Evolutionary conservation across 2,113 vertebrate genomes (phyloP).

Genomic region (Chaetodon trifascialis): DNA sequence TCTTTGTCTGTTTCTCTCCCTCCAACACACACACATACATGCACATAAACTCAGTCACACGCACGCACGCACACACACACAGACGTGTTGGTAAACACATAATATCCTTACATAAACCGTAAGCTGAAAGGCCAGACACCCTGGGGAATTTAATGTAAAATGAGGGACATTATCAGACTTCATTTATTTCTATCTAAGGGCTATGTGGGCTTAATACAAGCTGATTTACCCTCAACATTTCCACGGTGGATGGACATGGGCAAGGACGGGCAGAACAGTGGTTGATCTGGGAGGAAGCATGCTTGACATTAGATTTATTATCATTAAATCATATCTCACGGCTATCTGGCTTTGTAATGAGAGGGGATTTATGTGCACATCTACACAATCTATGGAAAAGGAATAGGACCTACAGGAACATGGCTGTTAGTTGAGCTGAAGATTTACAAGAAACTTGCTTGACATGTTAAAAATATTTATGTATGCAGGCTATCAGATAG

Average conservation of each 20-base stretch:
- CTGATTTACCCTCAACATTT: slow-evolving; percentile 60
- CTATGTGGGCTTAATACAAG: slow-evolving; percentile 65
- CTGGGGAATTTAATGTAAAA: slow-evolving; percentile 58
- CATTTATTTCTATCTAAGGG: slow-evolving; percentile 73
- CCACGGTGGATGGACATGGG: slow-evolving; percentile 48
- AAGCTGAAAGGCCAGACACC: slow-evolving; percentile 63
- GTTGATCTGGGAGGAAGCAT: slow-evolving; percentile 56
- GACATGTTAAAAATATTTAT: slow-evolving; percentile 40
- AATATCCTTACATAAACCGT: slow-evolving; percentile 60
- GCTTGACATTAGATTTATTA: slow-evolving; percentile 71
- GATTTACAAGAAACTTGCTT: slow-evolving; percentile 33
- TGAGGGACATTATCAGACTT: slow-evolving; percentile 72
- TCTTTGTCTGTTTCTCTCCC: background rate
- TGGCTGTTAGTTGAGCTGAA: slow-evolving; percentile 22
- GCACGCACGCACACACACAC: slow-evolving; percentile 7
- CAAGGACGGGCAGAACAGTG: slow-evolving; percentile 49
- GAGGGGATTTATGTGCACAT: slow-evolving; percentile 59
- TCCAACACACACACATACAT: background rate
- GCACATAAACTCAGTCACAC: background rate
- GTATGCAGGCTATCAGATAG: slow-evolving; percentile 14
- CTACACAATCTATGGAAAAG: slow-evolving; percentile 54
- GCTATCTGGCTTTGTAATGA: slow-evolving; percentile 63
- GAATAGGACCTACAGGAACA: slow-evolving; percentile 36
- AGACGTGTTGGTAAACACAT: slow-evolving; percentile 57
- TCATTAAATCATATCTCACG: slow-evolving; percentile 72